Conservation (phyloP, 2,888 invertebrate species). For the Phengaris alcon region DNA sequence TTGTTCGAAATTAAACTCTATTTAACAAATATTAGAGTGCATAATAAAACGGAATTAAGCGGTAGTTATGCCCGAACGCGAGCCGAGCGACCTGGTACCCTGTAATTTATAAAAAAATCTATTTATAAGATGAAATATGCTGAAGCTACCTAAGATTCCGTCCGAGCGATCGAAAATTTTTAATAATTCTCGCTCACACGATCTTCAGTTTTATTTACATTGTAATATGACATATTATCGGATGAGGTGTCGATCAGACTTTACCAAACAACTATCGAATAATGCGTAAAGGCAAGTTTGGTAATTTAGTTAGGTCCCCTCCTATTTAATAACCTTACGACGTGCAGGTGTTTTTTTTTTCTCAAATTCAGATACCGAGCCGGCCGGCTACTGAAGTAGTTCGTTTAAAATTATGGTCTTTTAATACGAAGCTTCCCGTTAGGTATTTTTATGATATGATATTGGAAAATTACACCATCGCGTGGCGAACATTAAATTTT, state of each 20-base stretch:
- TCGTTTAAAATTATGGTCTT: slow-evolving; percentile 75
- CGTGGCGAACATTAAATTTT: slow-evolving; percentile 11
- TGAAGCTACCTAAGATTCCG: slow-evolving; percentile 75
- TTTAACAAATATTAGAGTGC: slow-evolving; percentile 58
- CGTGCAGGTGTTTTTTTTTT: slow-evolving; percentile 69
- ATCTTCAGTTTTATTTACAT: background rate
- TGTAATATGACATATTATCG: background rate
- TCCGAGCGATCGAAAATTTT: slow-evolving; percentile 69
- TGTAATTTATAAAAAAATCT: slow-evolving; percentile 79
- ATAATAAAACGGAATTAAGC: slow-evolving; percentile 51
- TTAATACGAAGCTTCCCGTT: slow-evolving; percentile 65
- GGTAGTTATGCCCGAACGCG: slow-evolving; percentile 56
- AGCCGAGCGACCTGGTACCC: slow-evolving; percentile 76
- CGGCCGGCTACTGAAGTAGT: slow-evolving; percentile 76
- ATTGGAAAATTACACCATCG: slow-evolving; percentile 21
- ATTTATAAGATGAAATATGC: slow-evolving; percentile 78
- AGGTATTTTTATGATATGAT: slow-evolving; percentile 33
- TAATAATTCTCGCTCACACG: slow-evolving; percentile 60
- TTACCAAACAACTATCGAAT: slow-evolving; percentile 39
- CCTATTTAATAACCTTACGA: slow-evolving; percentile 75
- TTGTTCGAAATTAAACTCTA: slow-evolving; percentile 61
- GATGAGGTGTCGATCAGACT: background rate
- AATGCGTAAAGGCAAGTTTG: slow-evolving; percentile 74
- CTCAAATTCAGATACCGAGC: slow-evolving; percentile 52
- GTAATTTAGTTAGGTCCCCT: slow-evolving; percentile 78